Evolutionary conservation across 1,140 invertebrate species (phyloP).

Genomic region (Drosophila serrata): DNA sequence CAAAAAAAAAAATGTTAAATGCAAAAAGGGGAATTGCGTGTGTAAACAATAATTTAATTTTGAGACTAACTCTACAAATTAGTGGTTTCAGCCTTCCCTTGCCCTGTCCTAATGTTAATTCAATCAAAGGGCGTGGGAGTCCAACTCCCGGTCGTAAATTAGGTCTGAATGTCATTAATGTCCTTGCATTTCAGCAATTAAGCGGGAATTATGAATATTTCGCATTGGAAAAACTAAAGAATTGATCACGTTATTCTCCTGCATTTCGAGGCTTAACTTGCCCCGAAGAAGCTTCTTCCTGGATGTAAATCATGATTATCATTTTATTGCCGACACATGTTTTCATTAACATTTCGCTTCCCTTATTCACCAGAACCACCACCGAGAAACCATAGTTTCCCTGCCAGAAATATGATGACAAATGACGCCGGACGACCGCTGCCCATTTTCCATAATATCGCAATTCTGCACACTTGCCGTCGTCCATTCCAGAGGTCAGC

Average conservation of each 20-base stretch:
- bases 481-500: constrained; percentile 52
- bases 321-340: constrained; percentile 79
- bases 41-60: constrained; percentile 80
- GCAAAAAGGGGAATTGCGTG: constrained; percentile 27
- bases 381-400: constrained; percentile 26
- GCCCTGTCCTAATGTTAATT: constrained; percentile 28
- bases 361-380: constrained; percentile 12
- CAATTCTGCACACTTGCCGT: constrained; percentile 75
- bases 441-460: constrained; percentile 73
- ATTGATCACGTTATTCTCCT: constrained; percentile 55
- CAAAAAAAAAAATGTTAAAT: constrained; percentile 14
- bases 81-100: constrained; percentile 47
- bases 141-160: constrained; percentile 22
- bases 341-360: constrained; percentile 63
- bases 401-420: constrained; percentile 56
- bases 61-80: constrained; percentile 62
- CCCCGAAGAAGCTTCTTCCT: constrained; percentile 12
- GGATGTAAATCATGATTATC: constrained; percentile 78
- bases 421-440: constrained; percentile 58
- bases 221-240: constrained; percentile 9
- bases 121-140: constrained; percentile 22
- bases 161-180: constrained; percentile 26
- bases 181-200: constrained; percentile 46
- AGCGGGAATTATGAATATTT: constrained; percentile 51
- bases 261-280: constrained; percentile 15